These are phyloP conservation scores for Chrysolina americana DNA, from an alignment of 2,888 invertebrate species.

Conservation along the genomic window DNA sequence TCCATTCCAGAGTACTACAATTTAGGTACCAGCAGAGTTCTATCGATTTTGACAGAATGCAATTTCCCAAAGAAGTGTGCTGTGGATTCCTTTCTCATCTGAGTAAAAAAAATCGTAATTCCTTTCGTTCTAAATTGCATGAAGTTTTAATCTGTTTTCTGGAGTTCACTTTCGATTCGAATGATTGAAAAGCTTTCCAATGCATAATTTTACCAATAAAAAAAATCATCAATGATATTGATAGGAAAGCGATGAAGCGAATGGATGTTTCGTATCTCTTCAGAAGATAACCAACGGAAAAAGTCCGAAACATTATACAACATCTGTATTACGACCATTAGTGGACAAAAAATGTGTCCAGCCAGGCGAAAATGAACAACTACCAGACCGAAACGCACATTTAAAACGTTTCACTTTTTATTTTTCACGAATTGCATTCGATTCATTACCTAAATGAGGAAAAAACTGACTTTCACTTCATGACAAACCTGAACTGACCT, in stretches of 20 bases:
- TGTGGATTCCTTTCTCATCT: too few species aligned
- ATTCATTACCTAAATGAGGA: constrained; percentile 5
- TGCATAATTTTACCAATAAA: neutral
- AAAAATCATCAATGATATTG: neutral
- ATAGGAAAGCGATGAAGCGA: neutral
- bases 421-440: constrained; percentile 6
- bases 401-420: constrained; percentile 29
- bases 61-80: too few species aligned
- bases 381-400: constrained; percentile 36
- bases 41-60: too few species aligned
- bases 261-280: constrained; percentile 6
- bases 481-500: constrained; percentile 30
- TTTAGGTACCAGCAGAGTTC: too few species aligned
- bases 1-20: too few species aligned
- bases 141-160: neutral
- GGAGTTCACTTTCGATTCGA: neutral
- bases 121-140: too few species aligned
- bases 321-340: constrained; percentile 36
- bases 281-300: constrained; percentile 14
- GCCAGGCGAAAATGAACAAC: constrained; percentile 23
- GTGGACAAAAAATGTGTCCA: constrained; percentile 36
- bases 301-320: constrained; percentile 34
- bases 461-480: constrained; percentile 21
- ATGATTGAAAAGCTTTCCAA: neutral
- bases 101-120: too few species aligned